Conservation (phyloP, 2,113 vertebrate genomes). For the Glaucomys volans region DNA sequence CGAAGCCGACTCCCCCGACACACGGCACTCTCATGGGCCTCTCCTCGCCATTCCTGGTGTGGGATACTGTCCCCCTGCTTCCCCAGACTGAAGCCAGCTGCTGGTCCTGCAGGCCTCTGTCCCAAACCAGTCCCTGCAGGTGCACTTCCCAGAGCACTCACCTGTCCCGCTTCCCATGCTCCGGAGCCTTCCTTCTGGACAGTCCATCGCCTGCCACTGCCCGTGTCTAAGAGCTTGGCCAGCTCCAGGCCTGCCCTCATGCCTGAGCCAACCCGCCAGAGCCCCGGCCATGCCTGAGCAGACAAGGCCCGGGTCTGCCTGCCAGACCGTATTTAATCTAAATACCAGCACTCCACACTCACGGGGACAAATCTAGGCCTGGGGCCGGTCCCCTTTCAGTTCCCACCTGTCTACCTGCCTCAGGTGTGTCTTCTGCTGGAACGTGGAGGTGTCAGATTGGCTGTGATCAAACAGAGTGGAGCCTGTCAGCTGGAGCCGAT, state of each 20-base stretch:
- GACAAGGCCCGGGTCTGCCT: not conserved
- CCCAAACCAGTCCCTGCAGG: not conserved
- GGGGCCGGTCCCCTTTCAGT: not conserved
- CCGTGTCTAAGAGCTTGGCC: not conserved
- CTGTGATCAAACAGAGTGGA: not conserved
- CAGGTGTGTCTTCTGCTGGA: not conserved
- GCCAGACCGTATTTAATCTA: not conserved
- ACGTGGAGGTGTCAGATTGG: not conserved
- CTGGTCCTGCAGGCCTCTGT: no score
- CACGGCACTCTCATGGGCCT: not conserved
- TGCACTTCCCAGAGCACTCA: not conserved
- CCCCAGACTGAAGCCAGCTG: no score
- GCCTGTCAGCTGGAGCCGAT: not conserved
- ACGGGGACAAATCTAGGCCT: not conserved
- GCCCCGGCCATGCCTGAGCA: not conserved
- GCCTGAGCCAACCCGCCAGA: fast-evolving
- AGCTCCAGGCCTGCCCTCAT: no score
- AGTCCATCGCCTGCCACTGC: not conserved
- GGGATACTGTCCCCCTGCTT: not conserved
- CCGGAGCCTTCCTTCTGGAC: not conserved
- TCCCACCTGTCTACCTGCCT: not conserved
- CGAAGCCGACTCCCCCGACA: not conserved
- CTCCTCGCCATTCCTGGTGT: not conserved
- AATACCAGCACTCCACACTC: not conserved
- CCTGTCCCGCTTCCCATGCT: fast-evolving